Conservation (phyloP, 2,888 invertebrate genomes). For the Acanthococcus lagerstroemiae region DNA sequence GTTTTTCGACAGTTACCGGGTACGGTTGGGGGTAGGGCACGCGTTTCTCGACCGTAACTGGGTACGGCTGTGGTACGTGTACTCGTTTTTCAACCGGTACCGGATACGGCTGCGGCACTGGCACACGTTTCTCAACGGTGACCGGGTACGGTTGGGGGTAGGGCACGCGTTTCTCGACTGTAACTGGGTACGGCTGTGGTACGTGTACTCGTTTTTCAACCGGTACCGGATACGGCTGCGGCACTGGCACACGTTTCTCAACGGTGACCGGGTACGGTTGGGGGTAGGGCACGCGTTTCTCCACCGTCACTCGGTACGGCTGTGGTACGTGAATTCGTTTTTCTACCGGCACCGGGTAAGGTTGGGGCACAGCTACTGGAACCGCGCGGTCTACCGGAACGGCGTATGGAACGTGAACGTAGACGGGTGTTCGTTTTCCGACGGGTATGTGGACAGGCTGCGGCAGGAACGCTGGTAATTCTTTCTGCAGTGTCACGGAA, state of each 20-base stretch:
- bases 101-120: conserved; percentile 36
- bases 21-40: conserved; percentile 55
- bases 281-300: conserved; percentile 44
- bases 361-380: conserved; percentile 32
- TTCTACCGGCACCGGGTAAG: conserved; percentile 40
- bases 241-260: conserved; percentile 29
- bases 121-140: conserved; percentile 36
- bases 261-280: conserved; percentile 37
- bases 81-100: conserved; percentile 51
- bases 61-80: conserved; percentile 54
- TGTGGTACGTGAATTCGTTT: conserved; percentile 34
- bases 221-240: conserved; percentile 1
- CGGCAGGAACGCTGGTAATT: conserved; percentile 33
- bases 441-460: conserved; percentile 19
- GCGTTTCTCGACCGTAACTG: conserved; percentile 48
- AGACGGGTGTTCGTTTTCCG: conserved; percentile 9
- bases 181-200: conserved; percentile 35
- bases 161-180: conserved; percentile 32
- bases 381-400: conserved; percentile 32
- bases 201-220: conserved; percentile 32
- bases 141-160: too few species aligned
- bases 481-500: conserved; percentile 33
- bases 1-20: conserved; percentile 49
- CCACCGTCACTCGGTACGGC: conserved; percentile 47
- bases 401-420: conserved; percentile 32